Evolutionary conservation across 2,888 invertebrate genomes (phyloP).

Genomic region (Lasioglossum villosulum): DNA sequence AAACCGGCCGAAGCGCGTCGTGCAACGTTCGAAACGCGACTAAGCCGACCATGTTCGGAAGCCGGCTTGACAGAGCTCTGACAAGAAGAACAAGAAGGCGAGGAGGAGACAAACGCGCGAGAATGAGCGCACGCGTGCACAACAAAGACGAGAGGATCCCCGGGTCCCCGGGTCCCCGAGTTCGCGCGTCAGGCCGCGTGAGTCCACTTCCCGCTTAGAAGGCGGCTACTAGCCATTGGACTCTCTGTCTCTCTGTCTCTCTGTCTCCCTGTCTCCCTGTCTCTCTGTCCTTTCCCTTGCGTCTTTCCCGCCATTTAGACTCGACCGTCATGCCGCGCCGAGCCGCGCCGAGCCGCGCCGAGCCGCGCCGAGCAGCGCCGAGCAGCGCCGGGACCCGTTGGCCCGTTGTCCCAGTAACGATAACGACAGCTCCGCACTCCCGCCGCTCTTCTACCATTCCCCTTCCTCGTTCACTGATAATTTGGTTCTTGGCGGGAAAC

Average conservation of each 20-base stretch:
- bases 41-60: conserved; percentile 60
- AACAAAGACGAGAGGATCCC: background rate
- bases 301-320: conserved; percentile 53
- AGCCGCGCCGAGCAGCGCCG: too few relatives aligned
- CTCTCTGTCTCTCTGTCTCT: background rate
- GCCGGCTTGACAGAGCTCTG: conserved; percentile 74
- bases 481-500: conserved; percentile 76
- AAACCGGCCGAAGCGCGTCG: conserved; percentile 19
- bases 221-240: conserved; percentile 31
- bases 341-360: too few relatives aligned
- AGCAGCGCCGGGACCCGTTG: conserved; percentile 41
- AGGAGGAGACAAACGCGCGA: conserved; percentile 26
- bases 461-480: background rate
- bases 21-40: conserved; percentile 71
- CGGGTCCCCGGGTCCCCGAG: conserved; percentile 39
- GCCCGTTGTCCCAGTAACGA: conserved; percentile 40
- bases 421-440: conserved; percentile 34
- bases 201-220: conserved; percentile 40
- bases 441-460: conserved; percentile 11
- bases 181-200: conserved; percentile 11
- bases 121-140: conserved; percentile 40
- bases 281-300: conserved; percentile 2
- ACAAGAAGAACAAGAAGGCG: conserved; percentile 33
- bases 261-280: background rate
- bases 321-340: conserved; percentile 19